Conservation (phyloP, 2,797 vertebrate species). For the Macrochelys suwanniensis region DNA sequence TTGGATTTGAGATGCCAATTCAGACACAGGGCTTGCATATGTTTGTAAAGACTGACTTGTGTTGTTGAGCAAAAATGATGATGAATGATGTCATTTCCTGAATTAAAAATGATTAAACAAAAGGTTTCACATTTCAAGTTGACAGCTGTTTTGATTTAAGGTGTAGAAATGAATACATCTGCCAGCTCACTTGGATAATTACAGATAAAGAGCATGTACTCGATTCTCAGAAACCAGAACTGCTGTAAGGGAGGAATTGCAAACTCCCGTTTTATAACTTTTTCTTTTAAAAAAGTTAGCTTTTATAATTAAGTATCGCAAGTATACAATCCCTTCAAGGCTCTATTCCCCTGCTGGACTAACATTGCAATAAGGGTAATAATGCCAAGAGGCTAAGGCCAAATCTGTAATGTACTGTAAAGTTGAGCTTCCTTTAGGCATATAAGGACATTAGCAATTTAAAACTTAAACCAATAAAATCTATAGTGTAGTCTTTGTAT, state of each 20-base stretch:
- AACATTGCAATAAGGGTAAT: background rate
- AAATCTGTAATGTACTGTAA: background rate
- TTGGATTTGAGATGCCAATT: background rate
- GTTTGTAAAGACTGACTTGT: background rate
- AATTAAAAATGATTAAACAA: background rate
- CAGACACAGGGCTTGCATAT: background rate
- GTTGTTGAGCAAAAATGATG: background rate
- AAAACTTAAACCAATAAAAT: conserved; percentile 16
- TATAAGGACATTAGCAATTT: background rate
- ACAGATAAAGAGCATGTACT: background rate
- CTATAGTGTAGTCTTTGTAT: background rate
- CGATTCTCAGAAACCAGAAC: conserved; percentile 13
- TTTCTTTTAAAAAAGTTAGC: background rate
- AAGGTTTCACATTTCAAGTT: background rate
- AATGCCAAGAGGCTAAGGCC: background rate
- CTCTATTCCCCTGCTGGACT: background rate
- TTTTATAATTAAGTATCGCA: background rate
- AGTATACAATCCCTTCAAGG: background rate
- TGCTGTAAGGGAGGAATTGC: background rate
- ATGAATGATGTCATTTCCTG: background rate
- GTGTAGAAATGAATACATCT: background rate
- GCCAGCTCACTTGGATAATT: background rate
- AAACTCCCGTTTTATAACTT: background rate
- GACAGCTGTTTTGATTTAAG: background rate
- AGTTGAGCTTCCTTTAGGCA: background rate